Evolutionary conservation across 2,888 invertebrate genomes (phyloP), one percentile per base, ranked within the genome.

Genomic region (Synergus umbraculus): DNA sequence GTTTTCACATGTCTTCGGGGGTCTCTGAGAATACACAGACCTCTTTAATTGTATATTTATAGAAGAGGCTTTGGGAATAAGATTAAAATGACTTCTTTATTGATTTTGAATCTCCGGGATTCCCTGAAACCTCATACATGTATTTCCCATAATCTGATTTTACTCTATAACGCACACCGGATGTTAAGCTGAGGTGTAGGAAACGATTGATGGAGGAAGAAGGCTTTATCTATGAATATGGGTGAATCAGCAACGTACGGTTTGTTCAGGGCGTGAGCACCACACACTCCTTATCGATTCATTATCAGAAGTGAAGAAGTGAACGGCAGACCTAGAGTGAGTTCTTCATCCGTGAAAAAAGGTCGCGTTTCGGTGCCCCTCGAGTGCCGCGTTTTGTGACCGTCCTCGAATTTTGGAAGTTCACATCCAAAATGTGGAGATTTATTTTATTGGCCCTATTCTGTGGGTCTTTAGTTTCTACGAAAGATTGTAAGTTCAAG

Each of bases 241-340:
- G 67, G 58, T 78, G 78, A 78, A 69, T 78, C 78, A 78, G 49
- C 49, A 46, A n/a, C 46, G 46, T n/a, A 49, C 54, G 73, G 73
- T 78, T 54, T 66, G 67, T 78, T 22, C 46, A 41, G 67, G 49
- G 66, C 37, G 65, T 66, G 58, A 67, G 73, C 63, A 22, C 41
- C n/a, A 54, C 29, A 49, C 37, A 76, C 54, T 54, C 73, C 69
- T 76, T 76, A 79, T 79, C 79, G 69, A 44, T 49, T 79, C 76
- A 49, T 65, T 79, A 79, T 76, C 76, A 76, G 76, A 76, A 29
- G 64, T 69, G 76, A 79, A 76, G 76, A 49, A 54, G 63, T 76
- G 29, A 12, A 41, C 44, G 66, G 8, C 65, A 41, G 63, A 79
- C 65, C 78, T 64, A 63, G 73, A 29, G 41, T 29, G 29, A 73